Base-by-base conservation (phyloP, 2,888 invertebrate genomes). In the Drosophila yooni region DNA sequence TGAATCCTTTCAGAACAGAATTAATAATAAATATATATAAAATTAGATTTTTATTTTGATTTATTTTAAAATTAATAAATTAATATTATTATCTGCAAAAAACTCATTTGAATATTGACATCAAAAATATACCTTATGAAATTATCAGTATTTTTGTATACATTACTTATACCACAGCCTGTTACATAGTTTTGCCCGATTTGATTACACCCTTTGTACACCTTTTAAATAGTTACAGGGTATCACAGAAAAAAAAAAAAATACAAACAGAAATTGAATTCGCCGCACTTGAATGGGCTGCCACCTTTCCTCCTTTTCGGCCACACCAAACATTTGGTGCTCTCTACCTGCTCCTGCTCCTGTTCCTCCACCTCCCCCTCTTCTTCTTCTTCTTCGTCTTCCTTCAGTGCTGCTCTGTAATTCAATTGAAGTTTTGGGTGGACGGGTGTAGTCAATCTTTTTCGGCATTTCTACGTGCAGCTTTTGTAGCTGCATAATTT, bases 401-500 rank as follows among this genome's bases (percentile, higher is more conserved):
- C 25, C 48, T 11, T 33, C 62, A 29, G 33, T 51, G 73, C 50
- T 57, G 27, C 54, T 43, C 29, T 65, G 69, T 86, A 91, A 89
- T 88, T 89, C 82, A 82, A 89, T 90, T 84, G 78, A 54, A 81
- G 77, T 70, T 78, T 73, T 77, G 52, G 65, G 74, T 18, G 52
- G 46, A 50, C 46, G 62, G 58, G 51, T 70, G 63, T 51, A 43
- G 40, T 53, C 56, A 36, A 61, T 76, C 67, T 56, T 69, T 43
- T 54, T 29, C 25, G 38, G 46, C 38, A 54, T 62, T 57, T 59
- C 62, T 77, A 65, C 77, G 73, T 78, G 80, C 71, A 76, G 65
- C 80, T 78, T 81, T 81, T 77, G 74, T 77, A 71, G 82, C 75
- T 86, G 86, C 85, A 88, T 91, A 91, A 91, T 91, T 91, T 81